These are phyloP conservation scores for Isichthys henryi DNA, from an alignment of 2,113 vertebrate species.

Conservation along the genomic window DNA sequence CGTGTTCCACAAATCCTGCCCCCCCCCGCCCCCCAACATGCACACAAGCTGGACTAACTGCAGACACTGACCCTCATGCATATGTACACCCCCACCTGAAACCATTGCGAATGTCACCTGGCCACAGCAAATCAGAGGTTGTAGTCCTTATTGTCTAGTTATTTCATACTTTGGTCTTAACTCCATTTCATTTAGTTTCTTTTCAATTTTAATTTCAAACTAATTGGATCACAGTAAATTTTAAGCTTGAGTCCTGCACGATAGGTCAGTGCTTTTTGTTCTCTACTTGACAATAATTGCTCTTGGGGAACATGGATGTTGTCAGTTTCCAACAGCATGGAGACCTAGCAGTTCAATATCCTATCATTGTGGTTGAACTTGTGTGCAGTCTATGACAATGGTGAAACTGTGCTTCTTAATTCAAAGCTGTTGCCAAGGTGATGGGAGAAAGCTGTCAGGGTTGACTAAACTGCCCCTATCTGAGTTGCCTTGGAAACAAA, in stretches of 20 bases:
- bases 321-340: not conserved
- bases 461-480: conserved; percentile 46
- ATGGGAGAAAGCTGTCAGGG: conserved; percentile 26
- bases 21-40: conserved; percentile 18
- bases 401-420: conserved; percentile 53
- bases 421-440: conserved; percentile 42
- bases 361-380: conserved; percentile 43
- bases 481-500: conserved; percentile 60
- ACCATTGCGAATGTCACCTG: not conserved
- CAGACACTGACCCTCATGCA: conserved; percentile 37
- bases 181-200: not conserved
- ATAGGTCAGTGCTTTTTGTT: not conserved
- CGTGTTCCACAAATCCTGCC: conserved; percentile 30
- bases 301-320: not conserved
- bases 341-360: not conserved
- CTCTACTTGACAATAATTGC: not conserved
- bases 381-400: conserved; percentile 14
- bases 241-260: not conserved
- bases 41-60: conserved; percentile 48
- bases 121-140: not conserved
- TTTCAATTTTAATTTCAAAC: not conserved
- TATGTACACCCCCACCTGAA: not conserved
- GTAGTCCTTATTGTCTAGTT: not conserved
- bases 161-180: not conserved
- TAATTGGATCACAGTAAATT: not conserved